Percentiles rank a stretch among this genome's conserved stretches.
phyloP scores from a whole-genome alignment of 2,113 vertebrate genomes.

The Aegotheles bennettii region DNA sequence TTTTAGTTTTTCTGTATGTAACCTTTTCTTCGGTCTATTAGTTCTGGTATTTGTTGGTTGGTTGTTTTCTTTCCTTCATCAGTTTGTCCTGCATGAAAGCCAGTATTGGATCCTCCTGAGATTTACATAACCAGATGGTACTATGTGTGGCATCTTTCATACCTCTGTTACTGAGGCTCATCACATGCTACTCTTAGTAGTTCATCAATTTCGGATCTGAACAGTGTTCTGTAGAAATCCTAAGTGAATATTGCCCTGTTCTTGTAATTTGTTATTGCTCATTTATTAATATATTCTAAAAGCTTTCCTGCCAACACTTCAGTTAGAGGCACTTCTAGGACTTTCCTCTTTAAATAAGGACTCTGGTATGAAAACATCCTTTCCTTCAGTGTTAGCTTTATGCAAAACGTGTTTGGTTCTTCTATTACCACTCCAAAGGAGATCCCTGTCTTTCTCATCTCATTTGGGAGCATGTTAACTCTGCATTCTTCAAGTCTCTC shows the following conservation, averaged over 20 bases:
- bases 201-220: constrained; percentile 3
- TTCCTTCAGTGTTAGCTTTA: neutral
- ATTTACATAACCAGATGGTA: neutral
- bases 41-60: neutral
- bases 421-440: neutral
- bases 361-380: neutral
- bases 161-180: neutral
- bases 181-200: neutral
- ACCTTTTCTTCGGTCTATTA: neutral
- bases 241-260: neutral
- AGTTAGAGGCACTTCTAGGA: neutral
- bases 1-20: neutral
- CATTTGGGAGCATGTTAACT: neutral
- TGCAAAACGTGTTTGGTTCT: neutral
- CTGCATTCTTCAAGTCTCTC: neutral
- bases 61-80: neutral
- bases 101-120: neutral
- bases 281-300: neutral
- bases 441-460: neutral
- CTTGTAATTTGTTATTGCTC: neutral
- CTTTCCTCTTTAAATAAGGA: neutral
- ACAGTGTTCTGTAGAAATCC: neutral
- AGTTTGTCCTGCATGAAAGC: neutral
- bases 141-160: neutral
- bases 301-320: neutral